phyloP scores from a whole-genome alignment of 2,797 vertebrate species.

The Streptopelia turtur region DNA sequence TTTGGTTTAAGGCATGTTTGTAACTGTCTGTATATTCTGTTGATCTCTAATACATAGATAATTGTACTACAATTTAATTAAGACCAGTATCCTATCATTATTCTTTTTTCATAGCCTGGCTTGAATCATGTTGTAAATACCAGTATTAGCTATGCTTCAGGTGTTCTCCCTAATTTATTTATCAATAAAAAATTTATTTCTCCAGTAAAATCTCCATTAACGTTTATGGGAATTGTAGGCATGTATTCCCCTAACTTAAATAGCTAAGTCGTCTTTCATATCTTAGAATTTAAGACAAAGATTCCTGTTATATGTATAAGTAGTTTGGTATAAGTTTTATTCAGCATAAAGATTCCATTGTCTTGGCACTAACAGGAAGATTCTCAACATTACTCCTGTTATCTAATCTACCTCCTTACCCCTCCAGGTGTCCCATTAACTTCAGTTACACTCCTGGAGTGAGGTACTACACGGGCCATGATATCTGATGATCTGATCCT shows the following conservation, averaged over 20 bases:
- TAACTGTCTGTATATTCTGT: not conserved
- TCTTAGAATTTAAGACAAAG: not conserved
- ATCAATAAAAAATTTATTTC: not conserved
- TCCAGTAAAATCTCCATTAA: not conserved
- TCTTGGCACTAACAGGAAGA: not conserved
- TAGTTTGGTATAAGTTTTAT: not conserved
- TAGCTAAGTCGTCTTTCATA: not conserved
- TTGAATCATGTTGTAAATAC: not conserved
- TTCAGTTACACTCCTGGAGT: not conserved
- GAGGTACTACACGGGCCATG: not conserved
- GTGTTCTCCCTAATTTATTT: not conserved
- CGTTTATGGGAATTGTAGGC: not conserved
- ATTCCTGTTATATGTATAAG: not conserved
- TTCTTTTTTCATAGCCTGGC: not conserved
- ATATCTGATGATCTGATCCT: not conserved
- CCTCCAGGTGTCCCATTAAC: not conserved
- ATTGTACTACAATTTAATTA: not conserved
- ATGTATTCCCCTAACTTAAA: not conserved
- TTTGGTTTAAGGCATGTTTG: not conserved
- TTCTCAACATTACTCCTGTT: not conserved
- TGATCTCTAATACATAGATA: not conserved
- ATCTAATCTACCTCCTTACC: not conserved
- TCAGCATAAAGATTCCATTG: not conserved
- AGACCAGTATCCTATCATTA: not conserved
- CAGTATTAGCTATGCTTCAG: not conserved